Base-by-base conservation (phyloP, 2,888 invertebrate genomes). In the Drosophila koepferae region DNA sequence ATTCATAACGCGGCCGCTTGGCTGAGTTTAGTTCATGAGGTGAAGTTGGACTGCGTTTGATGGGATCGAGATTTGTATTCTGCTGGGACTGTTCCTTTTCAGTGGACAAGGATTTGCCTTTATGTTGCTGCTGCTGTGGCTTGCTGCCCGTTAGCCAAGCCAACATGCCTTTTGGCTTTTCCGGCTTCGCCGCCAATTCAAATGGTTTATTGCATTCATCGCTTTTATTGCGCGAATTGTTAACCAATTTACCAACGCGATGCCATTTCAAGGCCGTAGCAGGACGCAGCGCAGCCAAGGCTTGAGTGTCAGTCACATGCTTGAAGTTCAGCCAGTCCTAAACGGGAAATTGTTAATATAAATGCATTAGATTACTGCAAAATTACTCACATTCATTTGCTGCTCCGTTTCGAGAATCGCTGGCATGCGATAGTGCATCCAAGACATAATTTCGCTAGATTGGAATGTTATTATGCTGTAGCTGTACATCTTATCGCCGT, bases 361-460 rank as follows among this genome's bases (percentile, higher is more conserved):
- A 9, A 14, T 10, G 1, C 2, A 20, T n/a, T 1, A 16, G 40
- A 40, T 14, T 6, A 28, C n/a, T n/a, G 7, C 0, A 0, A 0
- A 40, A n/a, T 18, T 53, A 91, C 93, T 90, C 85, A 96, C 96
- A 82, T 94, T 92, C 75, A 96, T 94, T 91, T 96, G 94, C 82
- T 95, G 94, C 44, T 96, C 95, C 40, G 94, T 95, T 64, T 95
- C 95, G 51, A 97, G 93, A 82, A 97, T 94, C n/a, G 97, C 96
- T 65, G 97, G 97, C 95, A 96, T 96, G 89, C 97, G 94, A 85
- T 97, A 95, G 93, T 97, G 97, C 59, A 97, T 93, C 96, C 96
- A 96, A 40, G 95, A 94, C 75, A 97, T 91, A 18, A 95, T 94
- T 43, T 94, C 92, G 74, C 95, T 95, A 0, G 97, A 95, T 49